These are phyloP conservation scores for Candoia aspera DNA, from an alignment of 2,113 vertebrate species.

Conservation along the genomic window DNA sequence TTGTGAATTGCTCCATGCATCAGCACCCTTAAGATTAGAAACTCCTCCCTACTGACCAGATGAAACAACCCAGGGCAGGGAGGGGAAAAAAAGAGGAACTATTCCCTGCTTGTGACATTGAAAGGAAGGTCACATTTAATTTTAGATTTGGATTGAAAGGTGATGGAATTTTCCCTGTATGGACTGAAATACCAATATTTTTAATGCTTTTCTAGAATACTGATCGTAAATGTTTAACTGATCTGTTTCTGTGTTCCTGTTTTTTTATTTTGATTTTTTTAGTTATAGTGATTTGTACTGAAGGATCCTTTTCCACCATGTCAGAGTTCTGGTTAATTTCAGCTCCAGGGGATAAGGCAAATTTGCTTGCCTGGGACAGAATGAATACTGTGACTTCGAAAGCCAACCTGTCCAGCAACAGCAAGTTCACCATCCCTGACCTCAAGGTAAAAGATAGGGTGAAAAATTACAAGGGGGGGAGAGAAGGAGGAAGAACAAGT, in stretches of 20 bases:
- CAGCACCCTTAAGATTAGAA: neutral
- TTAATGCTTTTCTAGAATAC: neutral
- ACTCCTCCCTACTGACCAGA: slow-evolving; percentile 34
- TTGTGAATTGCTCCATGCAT: neutral
- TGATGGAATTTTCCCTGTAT: slow-evolving; percentile 37
- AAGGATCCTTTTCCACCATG: slow-evolving; percentile 72
- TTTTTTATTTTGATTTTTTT: neutral
- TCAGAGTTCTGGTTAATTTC: slow-evolving; percentile 93
- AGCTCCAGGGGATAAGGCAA: slow-evolving; percentile 89
- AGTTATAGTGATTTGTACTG: slow-evolving; percentile 22
- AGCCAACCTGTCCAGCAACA: slow-evolving; percentile 83
- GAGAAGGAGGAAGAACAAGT: neutral
- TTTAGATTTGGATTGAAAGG: slow-evolving; percentile 31
- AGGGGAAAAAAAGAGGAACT: slow-evolving; percentile 9
- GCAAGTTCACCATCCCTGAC: slow-evolving; percentile 89
- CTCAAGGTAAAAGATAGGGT: slow-evolving; percentile 82
- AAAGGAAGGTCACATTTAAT: slow-evolving; percentile 59
- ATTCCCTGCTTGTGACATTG: slow-evolving; percentile 24
- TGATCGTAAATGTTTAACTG: neutral
- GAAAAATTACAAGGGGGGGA: neutral
- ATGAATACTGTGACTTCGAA: slow-evolving; percentile 85
- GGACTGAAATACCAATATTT: neutral
- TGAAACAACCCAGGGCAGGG: slow-evolving; percentile 36
- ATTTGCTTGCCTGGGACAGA: slow-evolving; percentile 83
- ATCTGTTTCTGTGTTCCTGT: neutral